Base-by-base conservation (phyloP, 2,888 invertebrate species). In the Vanessa cardui region DNA sequence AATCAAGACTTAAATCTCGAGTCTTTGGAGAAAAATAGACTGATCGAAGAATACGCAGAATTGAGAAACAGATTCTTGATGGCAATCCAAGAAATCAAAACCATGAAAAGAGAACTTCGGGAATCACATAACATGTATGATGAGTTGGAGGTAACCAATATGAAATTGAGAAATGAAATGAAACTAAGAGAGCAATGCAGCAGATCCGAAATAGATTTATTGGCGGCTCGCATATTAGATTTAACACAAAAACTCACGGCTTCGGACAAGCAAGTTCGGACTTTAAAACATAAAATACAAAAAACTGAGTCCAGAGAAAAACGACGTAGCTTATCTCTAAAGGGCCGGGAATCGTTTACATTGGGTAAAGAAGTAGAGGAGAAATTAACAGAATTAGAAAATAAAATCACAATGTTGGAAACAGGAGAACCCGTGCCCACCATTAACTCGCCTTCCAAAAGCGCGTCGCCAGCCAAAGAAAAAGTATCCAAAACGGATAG, bases 321-420 rank as follows among this genome's bases (percentile, higher is more conserved):
- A 76, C 92, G 97, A 73, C 93, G 97, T 72, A 97, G 97, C 47
- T 90, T 97, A 26, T 97, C 97, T 0, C 88, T 98, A 54, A 97
- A 97, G 85, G 97, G 97, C 8, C 94, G 96, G 74, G 97, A 97
- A 83, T 96, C 96, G 44, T 94, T 97, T 75, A 95, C 96, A 9
- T 94, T 97, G 58, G 95, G 96, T 16, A 97, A 96, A 83, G 97
- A 97, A 84, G 94, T 98, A 20, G 98, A 98, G 84, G 96, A 96
- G 72, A 97, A 97, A 83, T 93, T 97, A 58, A 94, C 94, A n/a
- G 96, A 97, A 82, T 85, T 97, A 69, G 97, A 97, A 87, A 95
- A 94, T 61, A 97, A 96, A 88, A 95, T 97, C 59, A 93, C 94
- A 65, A 93, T 95, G 72, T 84, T 96, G 63, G 96, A 96, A 80